Evolutionary conservation across 2,888 invertebrate genomes (phyloP), one percentile per base, ranked within the genome.

Genomic region (Apamea sordens): DNA sequence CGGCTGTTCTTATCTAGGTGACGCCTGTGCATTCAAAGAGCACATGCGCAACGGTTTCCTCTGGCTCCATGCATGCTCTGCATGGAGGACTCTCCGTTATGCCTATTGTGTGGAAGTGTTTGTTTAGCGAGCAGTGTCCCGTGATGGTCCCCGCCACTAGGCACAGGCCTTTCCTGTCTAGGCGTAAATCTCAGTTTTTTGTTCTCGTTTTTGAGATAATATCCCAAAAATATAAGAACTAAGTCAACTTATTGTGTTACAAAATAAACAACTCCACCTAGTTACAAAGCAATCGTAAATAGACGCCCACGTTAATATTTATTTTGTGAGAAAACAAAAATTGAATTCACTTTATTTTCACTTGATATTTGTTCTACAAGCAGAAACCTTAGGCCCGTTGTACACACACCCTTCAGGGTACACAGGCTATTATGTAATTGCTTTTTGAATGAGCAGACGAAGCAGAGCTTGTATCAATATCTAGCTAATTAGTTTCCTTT

Each of bases 401-500:
- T 11, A 59, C 56, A 59, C 56, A 59, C n/a, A 59, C 32, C 13
- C 32, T 18, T 6, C 32, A 10, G 44, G 32, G 28, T 13, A 28
- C 13, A 41, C 13, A 65, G 53, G 4, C 28, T 64, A 47, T 61
- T 41, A 59, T 69, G 47, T 80, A 70, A 86, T 81, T 79, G 73
- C 80, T 76, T 70, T 74, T 76, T 77, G 63, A 77, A 32, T 47
- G 56, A 74, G 11, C 24, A 72, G 63, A 59, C 67, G 61, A 59
- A 73, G 36, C 68, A 64, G 56, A 47, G 64, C 32, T 70, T 74
- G 74, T 74, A 44, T 76, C 53, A 68, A 68, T 68, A 73, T 71
- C 67, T 36, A 71, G 6, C n/a, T 73, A 76, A 74, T 76, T 86
- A 83, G 68, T 77, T 61, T 47, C 59, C 70, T 68, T 71, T 21